phyloP scores from a whole-genome alignment of 2,113 vertebrate genomes.

The Archocentrus centrarchus region DNA sequence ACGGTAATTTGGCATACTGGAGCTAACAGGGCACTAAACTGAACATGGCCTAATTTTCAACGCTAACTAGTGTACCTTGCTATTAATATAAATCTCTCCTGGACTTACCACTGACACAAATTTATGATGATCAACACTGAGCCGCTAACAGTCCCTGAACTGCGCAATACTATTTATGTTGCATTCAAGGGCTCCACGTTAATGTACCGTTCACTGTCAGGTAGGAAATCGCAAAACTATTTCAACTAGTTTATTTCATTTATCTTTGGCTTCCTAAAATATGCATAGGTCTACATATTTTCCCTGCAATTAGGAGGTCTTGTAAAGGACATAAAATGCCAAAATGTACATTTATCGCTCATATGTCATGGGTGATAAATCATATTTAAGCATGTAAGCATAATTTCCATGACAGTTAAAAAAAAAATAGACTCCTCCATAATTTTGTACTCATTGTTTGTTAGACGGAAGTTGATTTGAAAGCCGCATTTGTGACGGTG shows the following conservation, averaged over 20 bases:
- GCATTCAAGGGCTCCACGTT: constrained; percentile 37
- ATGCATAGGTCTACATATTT: background rate
- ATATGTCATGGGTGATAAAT: constrained; percentile 4
- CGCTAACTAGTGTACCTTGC: background rate
- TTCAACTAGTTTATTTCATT: background rate
- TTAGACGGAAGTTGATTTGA: background rate
- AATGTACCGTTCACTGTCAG: rapidly evolving
- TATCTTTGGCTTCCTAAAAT: background rate
- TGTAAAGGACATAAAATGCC: background rate
- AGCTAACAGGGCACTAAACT: too few species aligned
- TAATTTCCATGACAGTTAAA: background rate
- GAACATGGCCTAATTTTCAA: background rate
- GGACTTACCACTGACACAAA: constrained; percentile 29
- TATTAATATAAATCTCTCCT: background rate
- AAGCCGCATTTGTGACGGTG: background rate
- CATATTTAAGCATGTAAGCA: background rate
- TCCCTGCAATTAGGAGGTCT: background rate
- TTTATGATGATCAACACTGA: background rate
- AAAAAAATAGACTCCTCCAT: background rate
- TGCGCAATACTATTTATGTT: constrained; percentile 36
- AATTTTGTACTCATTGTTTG: background rate
- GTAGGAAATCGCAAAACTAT: background rate
- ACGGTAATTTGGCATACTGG: background rate
- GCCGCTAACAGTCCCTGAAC: background rate
- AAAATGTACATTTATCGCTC: background rate